Evolutionary conservation across 2,888 invertebrate genomes (phyloP), one percentile per base, ranked within the genome.

Genomic region (Abrostola triplasia): DNA sequence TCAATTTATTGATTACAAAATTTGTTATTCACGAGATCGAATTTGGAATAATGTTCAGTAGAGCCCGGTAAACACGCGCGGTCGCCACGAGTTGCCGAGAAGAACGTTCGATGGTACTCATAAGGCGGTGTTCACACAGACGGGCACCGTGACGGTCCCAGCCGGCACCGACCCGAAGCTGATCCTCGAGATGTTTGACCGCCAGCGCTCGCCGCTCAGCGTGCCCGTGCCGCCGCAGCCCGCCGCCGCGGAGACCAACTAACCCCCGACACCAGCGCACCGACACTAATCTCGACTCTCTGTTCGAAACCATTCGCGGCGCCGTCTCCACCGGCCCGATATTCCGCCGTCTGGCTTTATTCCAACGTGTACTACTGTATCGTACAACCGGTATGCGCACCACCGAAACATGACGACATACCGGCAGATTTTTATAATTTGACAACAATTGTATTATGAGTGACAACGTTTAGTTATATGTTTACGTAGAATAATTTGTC

Each of bases 141-240:
- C 95, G 90, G 95, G 95, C 80, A 95, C 95, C 75, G 92, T 95
- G 87, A 95, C 95, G 77, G 95, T 95, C 63, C 95, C 95, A 73
- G 94, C 94, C 84, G 95, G 95, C 73, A 95, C 95, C 64, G 95
- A 95, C 87, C 95, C 95, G 81, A 95, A 95, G 90, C 92, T 94
- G 82, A 95, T 95, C 81, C 91, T 95, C 77, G 95, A 95, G 91
- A 95, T 95, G 95, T 95, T 95, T 91, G 95, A 95, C 90, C 91
- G 94, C 13, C 94, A 93, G 72, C 90, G 95, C 50, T 83, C 90
- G 64, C 93, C 94, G 58, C 91, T 95, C 65, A 61, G 87, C 77
- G 92, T 90, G 64, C 95, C 95, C 61, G 88, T 91, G 67, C 91
- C 92, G 61, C 90, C 92, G 10, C 68, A 62, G 47, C 70, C 69